A percentile compares a stretch with the other conserved stretches of the same genome.
Conservation (phyloP, 1,140 invertebrate species). For the Trissolcus basalis region DNA sequence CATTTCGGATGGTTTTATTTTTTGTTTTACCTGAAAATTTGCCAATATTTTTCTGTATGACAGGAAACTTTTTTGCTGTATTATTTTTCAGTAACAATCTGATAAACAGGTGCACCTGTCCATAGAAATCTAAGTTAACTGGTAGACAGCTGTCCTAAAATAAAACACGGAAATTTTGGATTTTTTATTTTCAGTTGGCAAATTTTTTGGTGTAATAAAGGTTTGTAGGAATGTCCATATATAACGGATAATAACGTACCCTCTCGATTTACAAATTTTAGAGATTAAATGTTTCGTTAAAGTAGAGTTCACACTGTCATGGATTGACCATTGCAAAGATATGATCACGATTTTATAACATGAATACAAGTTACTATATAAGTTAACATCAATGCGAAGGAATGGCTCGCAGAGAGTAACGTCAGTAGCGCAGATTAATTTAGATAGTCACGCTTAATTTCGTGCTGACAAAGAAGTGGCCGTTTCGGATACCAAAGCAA, state of each 20-base stretch:
- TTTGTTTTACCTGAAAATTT: no score
- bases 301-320: no score
- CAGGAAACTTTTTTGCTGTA: no score
- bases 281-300: conserved; percentile 39
- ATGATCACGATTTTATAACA: conserved; percentile 34
- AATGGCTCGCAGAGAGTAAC: conserved; percentile 38
- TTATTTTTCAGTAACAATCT: no score
- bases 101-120: no score
- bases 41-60: no score
- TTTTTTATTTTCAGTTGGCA: not conserved
- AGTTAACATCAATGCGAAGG: conserved; percentile 51
- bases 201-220: not conserved
- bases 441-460: conserved; percentile 71
- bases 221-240: conserved; percentile 15
- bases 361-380: conserved; percentile 40
- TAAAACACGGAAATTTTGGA: no score
- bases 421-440: conserved; percentile 70
- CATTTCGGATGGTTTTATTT: no score
- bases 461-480: conserved; percentile 64
- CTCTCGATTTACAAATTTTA: no score
- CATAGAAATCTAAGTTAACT: no score
- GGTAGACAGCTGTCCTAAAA: no score
- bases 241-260: conserved; percentile 14
- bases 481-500: conserved; percentile 56
- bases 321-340: no score